These are phyloP conservation scores for Nasua narica DNA, from an alignment of 2,797 vertebrate species.

Conservation along the genomic window DNA sequence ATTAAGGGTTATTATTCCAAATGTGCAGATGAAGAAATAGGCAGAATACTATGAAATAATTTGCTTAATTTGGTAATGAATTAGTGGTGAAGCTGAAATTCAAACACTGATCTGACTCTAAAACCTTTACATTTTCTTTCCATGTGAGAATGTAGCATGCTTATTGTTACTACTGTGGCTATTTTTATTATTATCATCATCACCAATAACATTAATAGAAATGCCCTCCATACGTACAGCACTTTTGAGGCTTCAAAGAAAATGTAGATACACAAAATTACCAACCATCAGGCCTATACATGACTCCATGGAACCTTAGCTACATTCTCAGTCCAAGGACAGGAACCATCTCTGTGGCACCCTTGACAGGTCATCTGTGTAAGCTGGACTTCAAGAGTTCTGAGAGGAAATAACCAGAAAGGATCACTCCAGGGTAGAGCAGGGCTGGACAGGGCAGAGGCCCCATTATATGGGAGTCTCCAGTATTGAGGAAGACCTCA, in stretches of 20 bases:
- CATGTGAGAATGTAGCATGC: not conserved
- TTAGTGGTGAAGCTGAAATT: not conserved
- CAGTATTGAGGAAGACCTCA: not conserved
- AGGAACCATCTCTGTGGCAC: not conserved
- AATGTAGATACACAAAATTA: not conserved
- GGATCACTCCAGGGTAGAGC: not conserved
- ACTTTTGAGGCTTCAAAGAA: not conserved
- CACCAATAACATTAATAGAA: not conserved
- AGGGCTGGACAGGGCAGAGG: not conserved
- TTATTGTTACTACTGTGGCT: not conserved
- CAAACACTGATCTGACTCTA: not conserved
- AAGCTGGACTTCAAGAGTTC: not conserved
- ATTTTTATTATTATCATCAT: not conserved
- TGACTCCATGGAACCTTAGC: not conserved
- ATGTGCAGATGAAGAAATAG: not conserved
- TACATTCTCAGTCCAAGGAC: not conserved
- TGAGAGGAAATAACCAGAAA: not conserved
- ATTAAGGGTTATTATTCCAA: conserved; percentile 10
- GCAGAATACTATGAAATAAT: not conserved
- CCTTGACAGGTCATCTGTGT: not conserved
- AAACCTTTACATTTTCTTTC: not conserved
- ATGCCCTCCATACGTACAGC: not conserved
- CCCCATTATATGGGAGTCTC: not conserved
- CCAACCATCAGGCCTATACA: not conserved
- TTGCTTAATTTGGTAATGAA: not conserved